A percentile compares a stretch with the other conserved stretches of the same genome.
phyloP scores from a whole-genome alignment of 2,888 invertebrate species.

The Erebia epiphron region DNA sequence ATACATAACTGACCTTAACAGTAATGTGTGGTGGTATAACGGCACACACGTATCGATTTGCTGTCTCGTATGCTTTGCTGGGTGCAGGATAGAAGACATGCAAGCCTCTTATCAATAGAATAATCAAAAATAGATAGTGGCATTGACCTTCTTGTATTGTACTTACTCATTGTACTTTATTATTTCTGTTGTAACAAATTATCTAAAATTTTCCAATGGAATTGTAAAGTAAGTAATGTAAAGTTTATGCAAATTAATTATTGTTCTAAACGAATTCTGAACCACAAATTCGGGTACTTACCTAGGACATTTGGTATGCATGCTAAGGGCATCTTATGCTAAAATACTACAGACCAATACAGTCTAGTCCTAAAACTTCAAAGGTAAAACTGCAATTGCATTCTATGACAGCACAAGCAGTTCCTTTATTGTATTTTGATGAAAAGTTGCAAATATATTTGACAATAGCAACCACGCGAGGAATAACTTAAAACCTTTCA shows the following conservation, averaged over 20 bases:
- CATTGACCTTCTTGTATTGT: neutral
- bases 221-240: neutral
- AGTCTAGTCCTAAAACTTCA: neutral
- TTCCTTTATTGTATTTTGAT: slow-evolving; percentile 10
- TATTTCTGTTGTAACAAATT: too few relatives aligned
- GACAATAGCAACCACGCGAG: slow-evolving; percentile 48
- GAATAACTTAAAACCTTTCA: slow-evolving; percentile 43
- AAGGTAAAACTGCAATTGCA: slow-evolving; percentile 15
- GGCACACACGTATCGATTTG: slow-evolving; percentile 33
- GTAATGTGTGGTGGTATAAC: slow-evolving; percentile 39
- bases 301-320: neutral
- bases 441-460: slow-evolving; percentile 6
- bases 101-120: slow-evolving; percentile 10
- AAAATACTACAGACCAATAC: neutral
- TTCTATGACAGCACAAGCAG: slow-evolving; percentile 10
- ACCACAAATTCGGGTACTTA: neutral
- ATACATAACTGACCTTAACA: slow-evolving; percentile 45
- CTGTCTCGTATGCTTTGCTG: slow-evolving; percentile 33
- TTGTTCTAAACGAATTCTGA: neutral
- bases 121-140: neutral
- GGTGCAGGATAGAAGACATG: slow-evolving; percentile 23
- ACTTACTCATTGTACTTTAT: too few relatives aligned
- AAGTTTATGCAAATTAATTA: neutral
- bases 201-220: neutral
- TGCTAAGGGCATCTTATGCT: neutral